Base-by-base conservation (phyloP, 1,140 invertebrate genomes). In the Philaenus spumarius region DNA sequence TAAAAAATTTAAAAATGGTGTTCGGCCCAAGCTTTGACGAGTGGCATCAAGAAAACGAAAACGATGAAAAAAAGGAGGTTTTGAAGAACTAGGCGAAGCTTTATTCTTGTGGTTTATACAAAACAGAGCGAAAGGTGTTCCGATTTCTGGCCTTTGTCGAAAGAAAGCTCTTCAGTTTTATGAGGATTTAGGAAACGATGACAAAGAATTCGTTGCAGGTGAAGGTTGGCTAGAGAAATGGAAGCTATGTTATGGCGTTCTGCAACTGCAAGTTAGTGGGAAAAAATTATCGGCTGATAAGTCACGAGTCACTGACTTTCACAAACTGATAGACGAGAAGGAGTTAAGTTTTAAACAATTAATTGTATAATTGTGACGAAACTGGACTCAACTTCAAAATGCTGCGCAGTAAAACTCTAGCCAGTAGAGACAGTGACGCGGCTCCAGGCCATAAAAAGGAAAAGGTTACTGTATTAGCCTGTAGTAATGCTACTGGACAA, bases 171-270 rank as follows among this genome's bases (percentile, higher is more conserved):
- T 40, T 7, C 34, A 54, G 4, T 54, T 54, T 22, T 39, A 54
- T 39, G n/a, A 39, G 40, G 19, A 54, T 20, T 39, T 54, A 14
- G 37, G 40, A 39, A 35, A 35, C 37, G 55, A 63, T 23, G 62
- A 62, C 53, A 39, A 46, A 22, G 57, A 64, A 35, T 67, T 67
- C 60, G 59, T 60, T 35, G 64, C 65, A 14, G 67, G 65, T 62
- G 54, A 62, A 35, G 65, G 65, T 39, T 67, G 64, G 64, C 53
- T 67, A 39, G 59, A 64, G 48, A 23, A 65, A 45, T 68, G 63
- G n/a, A n/a, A n/a, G n/a, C n/a, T n/a, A n/a, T n/a, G n/a, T n/a
- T n/a, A n/a, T n/a, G n/a, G n/a, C n/a, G n/a, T n/a, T n/a, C n/a
- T n/a, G n/a, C n/a, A n/a, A n/a, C n/a, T n/a, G n/a, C n/a, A n/a